phyloP scores from a whole-genome alignment of 2,113 vertebrate species.

The Syngnathoides biaculeatus region DNA sequence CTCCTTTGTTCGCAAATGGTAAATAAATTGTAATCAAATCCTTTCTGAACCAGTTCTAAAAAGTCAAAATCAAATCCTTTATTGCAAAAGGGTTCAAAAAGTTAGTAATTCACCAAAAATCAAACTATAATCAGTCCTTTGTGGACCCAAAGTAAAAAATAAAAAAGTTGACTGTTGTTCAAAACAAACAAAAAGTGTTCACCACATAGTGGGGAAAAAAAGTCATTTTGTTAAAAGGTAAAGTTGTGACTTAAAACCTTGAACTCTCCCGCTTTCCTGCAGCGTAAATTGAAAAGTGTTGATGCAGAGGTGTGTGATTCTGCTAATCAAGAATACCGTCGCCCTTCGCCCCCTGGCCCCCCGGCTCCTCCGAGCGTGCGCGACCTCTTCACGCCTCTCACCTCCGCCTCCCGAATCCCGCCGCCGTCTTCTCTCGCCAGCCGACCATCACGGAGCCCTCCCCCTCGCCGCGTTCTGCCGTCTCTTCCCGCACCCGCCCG shows the following conservation, averaged over 20 bases:
- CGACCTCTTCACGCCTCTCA: too few relatives aligned
- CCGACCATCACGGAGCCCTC: constrained; percentile 4
- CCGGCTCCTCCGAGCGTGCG: not conserved
- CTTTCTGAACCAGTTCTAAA: too few relatives aligned
- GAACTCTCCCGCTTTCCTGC: not conserved
- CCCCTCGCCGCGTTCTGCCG: not conserved
- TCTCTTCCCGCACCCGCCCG: constrained; percentile 36
- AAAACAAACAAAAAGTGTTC: too few relatives aligned
- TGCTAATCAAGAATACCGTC: not conserved
- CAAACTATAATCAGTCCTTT: too few relatives aligned
- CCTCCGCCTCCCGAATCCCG: not conserved
- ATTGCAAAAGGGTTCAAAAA: not conserved
- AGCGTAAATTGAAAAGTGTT: not conserved
- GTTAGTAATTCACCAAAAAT: not conserved
- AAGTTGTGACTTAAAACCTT: not conserved
- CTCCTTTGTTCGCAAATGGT: too few relatives aligned
- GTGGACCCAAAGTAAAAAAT: too few relatives aligned
- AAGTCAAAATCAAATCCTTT: not conserved
- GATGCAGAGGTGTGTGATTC: constrained; percentile 1
- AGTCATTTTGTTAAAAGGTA: not conserved
- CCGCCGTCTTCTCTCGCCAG: not conserved
- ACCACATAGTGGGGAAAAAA: too few relatives aligned
- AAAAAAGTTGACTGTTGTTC: too few relatives aligned
- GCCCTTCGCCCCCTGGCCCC: not conserved
- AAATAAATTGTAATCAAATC: too few relatives aligned